These are phyloP conservation scores for Patagioenas fasciata DNA, from an alignment of 2,113 vertebrate species.

Conservation along the genomic window DNA sequence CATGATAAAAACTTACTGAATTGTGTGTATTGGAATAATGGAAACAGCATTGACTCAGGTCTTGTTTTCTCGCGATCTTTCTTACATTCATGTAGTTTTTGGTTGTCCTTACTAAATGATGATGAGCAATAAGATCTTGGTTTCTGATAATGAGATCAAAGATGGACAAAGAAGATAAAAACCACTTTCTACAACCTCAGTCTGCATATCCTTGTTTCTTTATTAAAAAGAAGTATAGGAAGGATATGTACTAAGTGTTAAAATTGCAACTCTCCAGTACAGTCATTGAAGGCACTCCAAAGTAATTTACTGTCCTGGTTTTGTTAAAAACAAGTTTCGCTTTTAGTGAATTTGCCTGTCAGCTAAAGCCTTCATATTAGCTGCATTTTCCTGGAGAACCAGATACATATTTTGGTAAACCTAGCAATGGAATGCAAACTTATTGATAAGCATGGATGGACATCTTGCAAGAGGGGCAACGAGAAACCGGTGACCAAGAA, in stretches of 20 bases:
- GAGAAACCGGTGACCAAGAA: no score
- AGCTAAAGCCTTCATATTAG: no score
- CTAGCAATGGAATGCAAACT: no score
- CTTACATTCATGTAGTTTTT: neutral
- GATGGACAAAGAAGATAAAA: neutral
- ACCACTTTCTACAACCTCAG: neutral
- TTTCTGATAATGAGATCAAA: neutral
- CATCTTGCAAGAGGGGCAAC: no score
- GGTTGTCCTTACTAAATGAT: neutral
- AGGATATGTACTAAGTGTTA: neutral
- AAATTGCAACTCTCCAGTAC: neutral
- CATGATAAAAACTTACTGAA: neutral
- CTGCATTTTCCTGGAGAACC: no score
- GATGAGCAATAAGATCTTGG: neutral
- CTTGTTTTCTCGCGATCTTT: neutral
- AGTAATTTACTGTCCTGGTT: no score
- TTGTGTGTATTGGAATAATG: neutral
- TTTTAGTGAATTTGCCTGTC: no score
- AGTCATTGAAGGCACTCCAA: neutral
- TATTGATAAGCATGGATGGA: no score
- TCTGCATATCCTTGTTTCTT: neutral
- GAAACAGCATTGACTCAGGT: neutral
- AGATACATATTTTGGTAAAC: no score
- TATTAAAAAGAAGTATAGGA: neutral
- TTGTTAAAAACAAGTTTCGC: no score